Evolutionary conservation across 2,888 invertebrate species (phyloP), one percentile per base, ranked within the genome.

Genomic region (Capitulum mitella): DNA sequence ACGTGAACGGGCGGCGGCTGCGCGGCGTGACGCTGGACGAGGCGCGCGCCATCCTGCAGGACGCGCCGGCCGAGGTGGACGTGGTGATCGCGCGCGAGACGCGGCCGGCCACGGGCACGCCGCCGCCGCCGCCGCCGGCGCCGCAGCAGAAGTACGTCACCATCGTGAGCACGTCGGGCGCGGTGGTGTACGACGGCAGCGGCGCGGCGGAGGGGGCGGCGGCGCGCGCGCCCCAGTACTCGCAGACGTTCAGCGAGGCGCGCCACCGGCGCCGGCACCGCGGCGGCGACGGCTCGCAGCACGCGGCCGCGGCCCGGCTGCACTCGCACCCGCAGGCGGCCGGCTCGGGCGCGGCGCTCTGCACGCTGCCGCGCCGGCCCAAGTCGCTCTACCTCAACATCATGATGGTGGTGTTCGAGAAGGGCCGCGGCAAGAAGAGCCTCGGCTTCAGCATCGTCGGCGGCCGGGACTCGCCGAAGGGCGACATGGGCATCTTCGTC

Each of bases 401-500:
- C 43, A 43, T 83, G 51, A 83, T 83, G 12, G 82, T 84, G 43
- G 83, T 84, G 0, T 85, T 87, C 76, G 83, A 85, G 81, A 87
- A 87, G 82, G 86, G 86, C 16, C 83, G 84, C 10, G 84, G 86
- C 32, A 85, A 85, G 54, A 86, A 86, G 82, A 86, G 78, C n/a
- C n/a, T n/a, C n/a, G n/a, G n/a, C n/a, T n/a, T n/a, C n/a, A n/a
- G n/a, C n/a, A n/a, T n/a, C n/a, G 87, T 87, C 6, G 87, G 87
- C 16, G 87, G 87, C 6, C 83, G 84, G 78, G 87, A 87, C 81
- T 86, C 87, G 1, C 84, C 86, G 6, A 85, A 85, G 79, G 87
- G 87, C 22, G 91, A 91, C 85, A 92, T 94, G 90, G 94, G 94
- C 77, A 94, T 95, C 85, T 94, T 93, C 85, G 93, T 95, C 10